Conservation (phyloP, 2,888 invertebrate genomes). For the Spodoptera littoralis region DNA sequence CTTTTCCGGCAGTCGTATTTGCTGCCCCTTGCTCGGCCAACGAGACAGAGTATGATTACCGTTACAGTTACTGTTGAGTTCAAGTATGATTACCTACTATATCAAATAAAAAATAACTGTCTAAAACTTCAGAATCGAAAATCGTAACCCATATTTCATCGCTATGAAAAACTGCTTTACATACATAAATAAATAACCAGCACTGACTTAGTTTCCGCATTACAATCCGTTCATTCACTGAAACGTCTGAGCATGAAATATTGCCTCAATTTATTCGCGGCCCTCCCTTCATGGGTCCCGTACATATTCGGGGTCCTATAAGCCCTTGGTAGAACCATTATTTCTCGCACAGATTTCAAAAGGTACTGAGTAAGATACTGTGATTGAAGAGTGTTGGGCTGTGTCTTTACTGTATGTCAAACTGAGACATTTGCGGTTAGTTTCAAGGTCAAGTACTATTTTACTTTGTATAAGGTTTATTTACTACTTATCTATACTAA, state of each 20-base stretch:
- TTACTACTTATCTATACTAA: too few species aligned
- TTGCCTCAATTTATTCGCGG: constrained; percentile 41
- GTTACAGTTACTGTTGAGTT: too few species aligned
- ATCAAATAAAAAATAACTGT: not conserved
- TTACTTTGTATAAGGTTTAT: too few species aligned
- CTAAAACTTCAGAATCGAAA: constrained; percentile 5
- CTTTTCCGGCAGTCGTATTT: too few species aligned
- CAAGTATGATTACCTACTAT: too few species aligned
- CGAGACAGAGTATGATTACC: too few species aligned
- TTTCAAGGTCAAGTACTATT: too few species aligned
- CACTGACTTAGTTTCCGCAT: constrained; percentile 41
- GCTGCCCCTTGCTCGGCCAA: too few species aligned
- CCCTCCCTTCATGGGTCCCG: constrained; percentile 27
- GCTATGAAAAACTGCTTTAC: constrained; percentile 27
- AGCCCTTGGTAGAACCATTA: constrained; percentile 27
- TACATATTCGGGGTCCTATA: constrained; percentile 6
- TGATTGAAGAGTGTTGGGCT: too few species aligned
- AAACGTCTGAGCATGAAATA: constrained; percentile 47
- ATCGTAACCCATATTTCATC: constrained; percentile 18
- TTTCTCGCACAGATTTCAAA: constrained; percentile 9
- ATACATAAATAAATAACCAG: constrained; percentile 42
- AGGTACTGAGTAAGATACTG: not conserved
- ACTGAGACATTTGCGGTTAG: too few species aligned
- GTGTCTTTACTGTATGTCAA: too few species aligned
- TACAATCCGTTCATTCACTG: constrained; percentile 38